Conservation (phyloP, 2,113 vertebrate genomes). For the Lampris incognitus region DNA sequence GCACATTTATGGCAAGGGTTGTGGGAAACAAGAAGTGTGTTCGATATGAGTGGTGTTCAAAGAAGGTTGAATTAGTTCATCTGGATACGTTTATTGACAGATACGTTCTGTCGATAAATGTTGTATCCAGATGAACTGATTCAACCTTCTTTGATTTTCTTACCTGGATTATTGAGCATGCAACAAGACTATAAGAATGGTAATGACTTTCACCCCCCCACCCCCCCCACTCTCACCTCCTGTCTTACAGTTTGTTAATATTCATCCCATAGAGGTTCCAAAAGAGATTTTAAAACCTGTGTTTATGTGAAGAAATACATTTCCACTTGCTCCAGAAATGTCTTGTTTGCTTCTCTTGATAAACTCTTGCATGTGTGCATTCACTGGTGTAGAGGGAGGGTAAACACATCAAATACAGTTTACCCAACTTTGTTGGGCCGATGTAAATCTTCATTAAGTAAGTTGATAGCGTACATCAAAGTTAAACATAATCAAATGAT, state of each 20-base stretch:
- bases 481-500: too few species aligned
- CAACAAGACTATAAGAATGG: neutral
- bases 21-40: neutral
- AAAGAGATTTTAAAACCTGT: neutral
- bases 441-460: too few species aligned
- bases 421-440: too few species aligned
- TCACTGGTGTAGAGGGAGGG: too few species aligned
- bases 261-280: neutral
- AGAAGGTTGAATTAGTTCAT: neutral
- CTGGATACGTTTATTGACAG: too few species aligned
- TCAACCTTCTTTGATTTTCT: too few species aligned
- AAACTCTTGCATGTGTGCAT: neutral
- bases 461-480: too few species aligned
- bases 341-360: neutral
- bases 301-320: neutral
- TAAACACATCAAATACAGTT: too few species aligned
- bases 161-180: too few species aligned
- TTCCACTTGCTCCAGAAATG: too few species aligned
- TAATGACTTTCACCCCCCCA: neutral
- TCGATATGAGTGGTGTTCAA: neutral
- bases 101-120: too few species aligned
- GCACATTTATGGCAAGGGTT: neutral
- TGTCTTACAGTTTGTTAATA: neutral
- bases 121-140: too few species aligned
- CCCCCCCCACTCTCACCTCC: neutral